These are phyloP conservation scores for Myotis vivesi DNA, from an alignment of 2,797 vertebrate genomes.

Conservation along the genomic window DNA sequence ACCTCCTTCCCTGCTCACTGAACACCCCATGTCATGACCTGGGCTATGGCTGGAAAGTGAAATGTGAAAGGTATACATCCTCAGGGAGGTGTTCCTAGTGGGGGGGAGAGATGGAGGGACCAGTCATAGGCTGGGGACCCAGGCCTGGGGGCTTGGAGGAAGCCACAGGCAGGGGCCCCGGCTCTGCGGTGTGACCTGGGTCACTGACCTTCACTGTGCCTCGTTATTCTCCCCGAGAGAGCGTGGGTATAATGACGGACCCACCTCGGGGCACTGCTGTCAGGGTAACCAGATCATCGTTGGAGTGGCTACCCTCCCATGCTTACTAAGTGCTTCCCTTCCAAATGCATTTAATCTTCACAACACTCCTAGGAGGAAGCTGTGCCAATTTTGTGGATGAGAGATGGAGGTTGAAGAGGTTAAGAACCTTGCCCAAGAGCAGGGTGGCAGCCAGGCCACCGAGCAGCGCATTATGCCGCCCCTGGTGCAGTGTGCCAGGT, in stretches of 20 bases:
- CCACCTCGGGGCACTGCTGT: background rate
- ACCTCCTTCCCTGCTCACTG: background rate
- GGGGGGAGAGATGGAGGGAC: background rate
- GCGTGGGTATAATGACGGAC: rapidly evolving
- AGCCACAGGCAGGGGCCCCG: background rate
- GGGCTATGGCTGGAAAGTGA: background rate
- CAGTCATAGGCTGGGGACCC: background rate
- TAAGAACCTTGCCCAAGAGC: background rate
- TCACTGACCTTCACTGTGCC: background rate
- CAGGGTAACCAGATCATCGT: rapidly evolving
- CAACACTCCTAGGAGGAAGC: background rate
- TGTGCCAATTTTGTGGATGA: background rate
- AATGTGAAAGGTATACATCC: background rate
- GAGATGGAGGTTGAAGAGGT: background rate
- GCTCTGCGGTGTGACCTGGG: background rate
- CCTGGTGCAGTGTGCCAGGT: background rate
- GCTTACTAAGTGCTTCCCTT: background rate
- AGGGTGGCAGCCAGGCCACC: too few relatives aligned
- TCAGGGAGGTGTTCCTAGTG: background rate
- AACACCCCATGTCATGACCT: background rate
- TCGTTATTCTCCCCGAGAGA: background rate
- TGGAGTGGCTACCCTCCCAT: background rate
- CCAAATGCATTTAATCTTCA: background rate
- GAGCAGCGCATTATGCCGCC: rapidly evolving
- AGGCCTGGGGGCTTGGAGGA: background rate